Conservation (phyloP, 2,797 vertebrate genomes). For the Denticeps clupeoides region DNA sequence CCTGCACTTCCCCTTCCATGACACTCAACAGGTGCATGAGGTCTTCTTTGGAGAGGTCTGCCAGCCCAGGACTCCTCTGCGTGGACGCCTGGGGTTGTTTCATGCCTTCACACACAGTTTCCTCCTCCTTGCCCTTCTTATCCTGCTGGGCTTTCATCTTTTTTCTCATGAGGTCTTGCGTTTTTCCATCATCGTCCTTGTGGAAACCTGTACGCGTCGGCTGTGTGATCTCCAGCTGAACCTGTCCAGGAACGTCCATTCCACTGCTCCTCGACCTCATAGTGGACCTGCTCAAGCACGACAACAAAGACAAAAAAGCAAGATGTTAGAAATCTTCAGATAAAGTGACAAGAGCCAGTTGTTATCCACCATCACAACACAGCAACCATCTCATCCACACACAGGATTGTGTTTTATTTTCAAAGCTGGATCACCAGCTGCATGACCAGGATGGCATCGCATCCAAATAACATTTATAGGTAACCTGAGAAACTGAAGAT, state of each 20-base stretch:
- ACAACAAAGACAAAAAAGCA: constrained; percentile 4
- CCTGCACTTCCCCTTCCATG: constrained; percentile 97
- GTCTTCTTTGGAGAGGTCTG: constrained; percentile 73
- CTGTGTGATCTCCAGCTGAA: constrained; percentile 56
- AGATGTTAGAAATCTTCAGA: not conserved
- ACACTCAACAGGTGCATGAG: constrained; percentile 80
- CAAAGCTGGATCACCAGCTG: not conserved
- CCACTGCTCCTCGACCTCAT: constrained; percentile 84
- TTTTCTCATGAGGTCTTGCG: constrained; percentile 61
- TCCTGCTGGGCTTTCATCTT: constrained; percentile 59
- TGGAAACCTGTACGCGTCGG: constrained; percentile 44
- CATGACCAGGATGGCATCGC: constrained; percentile 3
- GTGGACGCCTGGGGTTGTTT: constrained; percentile 56
- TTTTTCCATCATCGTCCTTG: constrained; percentile 60
- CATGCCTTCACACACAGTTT: constrained; percentile 44
- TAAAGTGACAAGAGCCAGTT: not conserved
- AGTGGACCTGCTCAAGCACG: constrained; percentile 46
- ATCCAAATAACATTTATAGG: constrained; percentile 4
- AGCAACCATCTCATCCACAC: not conserved
- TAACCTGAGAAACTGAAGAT: constrained; percentile 7
- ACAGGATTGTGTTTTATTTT: constrained; percentile 4
- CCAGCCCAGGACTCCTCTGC: constrained; percentile 45
- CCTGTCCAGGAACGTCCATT: constrained; percentile 62
- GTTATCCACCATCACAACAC: not conserved
- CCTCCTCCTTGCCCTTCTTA: constrained; percentile 52